Percentiles rank a stretch among this genome's conserved stretches.
phyloP scores from a whole-genome alignment of 2,797 vertebrate species.

The Cetoscarus ocellatus region DNA sequence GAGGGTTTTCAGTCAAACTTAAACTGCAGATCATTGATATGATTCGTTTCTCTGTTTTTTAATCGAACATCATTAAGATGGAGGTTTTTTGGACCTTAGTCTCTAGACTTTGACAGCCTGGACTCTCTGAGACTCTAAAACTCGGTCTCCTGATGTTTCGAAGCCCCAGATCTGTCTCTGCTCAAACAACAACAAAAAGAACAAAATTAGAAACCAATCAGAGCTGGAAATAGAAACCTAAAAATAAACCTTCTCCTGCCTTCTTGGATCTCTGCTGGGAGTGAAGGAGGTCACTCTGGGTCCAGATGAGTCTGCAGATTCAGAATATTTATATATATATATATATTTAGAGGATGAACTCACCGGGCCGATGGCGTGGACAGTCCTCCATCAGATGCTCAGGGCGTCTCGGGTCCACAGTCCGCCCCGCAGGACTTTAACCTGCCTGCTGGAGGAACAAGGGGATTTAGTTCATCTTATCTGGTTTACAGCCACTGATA shows the following conservation, averaged over 20 bases:
- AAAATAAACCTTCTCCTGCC: conserved; percentile 46
- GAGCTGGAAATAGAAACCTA: conserved; percentile 63
- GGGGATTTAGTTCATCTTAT: conserved; percentile 16
- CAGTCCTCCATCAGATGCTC: conserved; percentile 66
- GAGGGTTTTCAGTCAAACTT: background rate
- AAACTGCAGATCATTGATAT: background rate
- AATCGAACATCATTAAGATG: background rate
- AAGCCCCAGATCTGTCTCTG: conserved; percentile 36
- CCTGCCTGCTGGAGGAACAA: conserved; percentile 43
- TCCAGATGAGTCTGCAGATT: background rate
- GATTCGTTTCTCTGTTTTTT: too few species aligned
- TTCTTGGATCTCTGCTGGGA: conserved; percentile 22
- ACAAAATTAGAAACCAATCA: conserved; percentile 38
- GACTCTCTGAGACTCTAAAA: background rate
- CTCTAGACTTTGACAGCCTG: background rate
- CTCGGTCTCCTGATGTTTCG: background rate
- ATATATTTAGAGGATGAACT: conserved; percentile 34
- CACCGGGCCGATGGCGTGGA: conserved; percentile 41
- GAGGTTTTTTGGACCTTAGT: background rate
- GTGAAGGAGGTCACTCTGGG: conserved; percentile 22
- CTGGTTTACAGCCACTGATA: conserved; percentile 38
- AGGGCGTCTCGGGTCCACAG: conserved; percentile 55
- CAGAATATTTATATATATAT: background rate
- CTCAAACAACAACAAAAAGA: conserved; percentile 16
- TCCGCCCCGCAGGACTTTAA: conserved; percentile 68